A percentile compares a stretch with the other conserved stretches of the same genome.
These are phyloP conservation scores for Nomada fucata DNA, from an alignment of 2,888 invertebrate species.

Conservation along the genomic window DNA sequence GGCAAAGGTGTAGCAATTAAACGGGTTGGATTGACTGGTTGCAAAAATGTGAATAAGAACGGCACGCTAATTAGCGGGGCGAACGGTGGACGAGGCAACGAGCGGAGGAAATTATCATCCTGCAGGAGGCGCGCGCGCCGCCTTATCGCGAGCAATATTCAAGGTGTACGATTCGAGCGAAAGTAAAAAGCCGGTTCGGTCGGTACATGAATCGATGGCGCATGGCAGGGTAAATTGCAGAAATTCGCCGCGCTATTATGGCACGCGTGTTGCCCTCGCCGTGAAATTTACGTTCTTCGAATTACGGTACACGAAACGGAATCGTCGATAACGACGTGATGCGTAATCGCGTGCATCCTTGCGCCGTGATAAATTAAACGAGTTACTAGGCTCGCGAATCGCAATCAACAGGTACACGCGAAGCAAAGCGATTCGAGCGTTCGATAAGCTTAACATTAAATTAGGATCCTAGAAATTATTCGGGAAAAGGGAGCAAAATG, in stretches of 20 bases:
- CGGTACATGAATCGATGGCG: not conserved
- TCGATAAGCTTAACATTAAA: not conserved
- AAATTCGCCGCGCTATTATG: slow-evolving; percentile 20
- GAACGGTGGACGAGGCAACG: not conserved
- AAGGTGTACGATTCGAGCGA: slow-evolving; percentile 14
- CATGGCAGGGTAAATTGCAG: not conserved
- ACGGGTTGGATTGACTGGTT: slow-evolving; percentile 30
- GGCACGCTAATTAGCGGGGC: slow-evolving; percentile 37
- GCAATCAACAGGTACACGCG: slow-evolving; percentile 5
- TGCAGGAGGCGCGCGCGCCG: slow-evolving; percentile 16
- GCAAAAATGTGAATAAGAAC: slow-evolving; percentile 45
- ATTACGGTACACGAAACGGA: slow-evolving; percentile 1
- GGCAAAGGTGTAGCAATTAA: slow-evolving; percentile 49
- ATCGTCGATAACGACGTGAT: slow-evolving; percentile 14
- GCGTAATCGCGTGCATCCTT: slow-evolving; percentile 15
- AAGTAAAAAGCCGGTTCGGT: slow-evolving; percentile 4
- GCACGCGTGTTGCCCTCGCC: not conserved
- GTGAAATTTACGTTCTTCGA: slow-evolving; percentile 8
- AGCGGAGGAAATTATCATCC: slow-evolving; percentile 32
- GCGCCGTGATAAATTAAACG: slow-evolving; percentile 21
- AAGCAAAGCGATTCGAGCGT: not conserved
- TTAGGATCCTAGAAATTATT: too few species aligned
- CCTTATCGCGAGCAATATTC: slow-evolving; percentile 35
- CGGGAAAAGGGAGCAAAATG: not conserved
- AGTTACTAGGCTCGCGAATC: slow-evolving; percentile 6